Percentiles rank a stretch among this genome's conserved stretches.
Evolutionary conservation across 2,113 vertebrate species (phyloP).

Genomic region (Atractosteus spatula): DNA sequence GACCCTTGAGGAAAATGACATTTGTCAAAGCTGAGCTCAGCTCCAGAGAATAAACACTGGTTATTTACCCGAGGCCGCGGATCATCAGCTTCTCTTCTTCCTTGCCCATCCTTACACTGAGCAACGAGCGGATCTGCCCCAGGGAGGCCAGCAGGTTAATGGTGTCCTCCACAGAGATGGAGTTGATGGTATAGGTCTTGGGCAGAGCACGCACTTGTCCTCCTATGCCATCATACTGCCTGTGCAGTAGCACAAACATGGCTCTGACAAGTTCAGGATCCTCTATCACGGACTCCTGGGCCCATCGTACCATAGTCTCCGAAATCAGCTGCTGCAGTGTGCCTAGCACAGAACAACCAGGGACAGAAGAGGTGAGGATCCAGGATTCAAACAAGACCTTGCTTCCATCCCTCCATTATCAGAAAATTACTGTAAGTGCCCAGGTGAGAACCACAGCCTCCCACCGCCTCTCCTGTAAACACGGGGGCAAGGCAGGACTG

Average conservation of each 20-base stretch:
- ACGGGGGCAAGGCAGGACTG: too few species aligned
- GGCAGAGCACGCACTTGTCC: slow-evolving; percentile 86
- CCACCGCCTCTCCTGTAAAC: too few species aligned
- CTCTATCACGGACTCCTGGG: slow-evolving; percentile 92
- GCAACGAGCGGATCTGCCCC: slow-evolving; percentile 89
- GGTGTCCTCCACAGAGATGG: slow-evolving; percentile 90
- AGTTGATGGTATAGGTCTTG: slow-evolving; percentile 94
- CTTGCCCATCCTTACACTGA: slow-evolving; percentile 92
- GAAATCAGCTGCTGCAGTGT: slow-evolving; percentile 92
- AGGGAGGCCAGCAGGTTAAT: slow-evolving; percentile 89
- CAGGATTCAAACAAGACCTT: too few species aligned
- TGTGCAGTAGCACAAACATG: slow-evolving; percentile 91
- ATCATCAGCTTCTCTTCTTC: slow-evolving; percentile 99
- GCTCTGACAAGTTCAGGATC: slow-evolving; percentile 90
- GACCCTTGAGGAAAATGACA: not conserved
- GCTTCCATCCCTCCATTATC: too few species aligned
- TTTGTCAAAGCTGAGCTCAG: not conserved
- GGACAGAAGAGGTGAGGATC: not conserved
- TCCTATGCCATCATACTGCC: slow-evolving; percentile 92
- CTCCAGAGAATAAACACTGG: not conserved
- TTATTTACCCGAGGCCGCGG: slow-evolving; percentile 82
- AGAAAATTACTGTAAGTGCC: too few species aligned
- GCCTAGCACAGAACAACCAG: slow-evolving; percentile 53
- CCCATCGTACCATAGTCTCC: slow-evolving; percentile 94
- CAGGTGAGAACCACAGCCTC: too few species aligned